A percentile compares a stretch with the other conserved stretches of the same genome.
Conservation (phyloP, 2,888 invertebrate genomes). For the Coronaproctus castanopsis region DNA sequence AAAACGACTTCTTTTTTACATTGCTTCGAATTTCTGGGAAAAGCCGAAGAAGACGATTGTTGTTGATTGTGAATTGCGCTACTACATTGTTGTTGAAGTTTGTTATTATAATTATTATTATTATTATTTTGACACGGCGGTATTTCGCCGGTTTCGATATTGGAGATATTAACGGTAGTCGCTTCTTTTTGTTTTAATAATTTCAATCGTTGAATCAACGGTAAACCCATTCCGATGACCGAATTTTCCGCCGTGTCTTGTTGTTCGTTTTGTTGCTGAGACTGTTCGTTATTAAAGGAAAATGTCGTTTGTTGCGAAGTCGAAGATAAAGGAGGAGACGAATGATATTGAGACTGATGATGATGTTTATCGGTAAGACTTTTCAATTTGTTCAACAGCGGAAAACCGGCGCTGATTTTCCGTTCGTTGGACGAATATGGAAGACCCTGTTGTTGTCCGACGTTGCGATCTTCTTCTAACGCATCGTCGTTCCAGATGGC, state of each 20-base stretch:
- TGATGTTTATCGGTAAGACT: slow-evolving; percentile 63
- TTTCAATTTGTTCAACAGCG: slow-evolving; percentile 52
- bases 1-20: slow-evolving; percentile 28
- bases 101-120: too few species aligned
- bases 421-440: slow-evolving; percentile 13
- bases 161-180: not conserved
- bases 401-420: slow-evolving; percentile 57
- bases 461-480: slow-evolving; percentile 33
- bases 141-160: not conserved
- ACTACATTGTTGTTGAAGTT: not conserved
- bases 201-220: slow-evolving; percentile 50
- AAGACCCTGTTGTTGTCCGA: slow-evolving; percentile 19
- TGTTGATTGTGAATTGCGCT: not conserved
- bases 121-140: not conserved
- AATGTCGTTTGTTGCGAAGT: not conserved
- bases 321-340: not conserved
- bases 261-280: slow-evolving; percentile 10
- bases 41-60: not conserved
- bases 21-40: slow-evolving; percentile 28
- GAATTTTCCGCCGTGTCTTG: slow-evolving; percentile 26
- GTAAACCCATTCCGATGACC: slow-evolving; percentile 46
- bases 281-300: slow-evolving; percentile 7
- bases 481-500: slow-evolving; percentile 51
- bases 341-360: slow-evolving; percentile 28
- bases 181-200: slow-evolving; percentile 54